phyloP scores from a whole-genome alignment of 2,113 vertebrate species.

The Monopterus albus region DNA sequence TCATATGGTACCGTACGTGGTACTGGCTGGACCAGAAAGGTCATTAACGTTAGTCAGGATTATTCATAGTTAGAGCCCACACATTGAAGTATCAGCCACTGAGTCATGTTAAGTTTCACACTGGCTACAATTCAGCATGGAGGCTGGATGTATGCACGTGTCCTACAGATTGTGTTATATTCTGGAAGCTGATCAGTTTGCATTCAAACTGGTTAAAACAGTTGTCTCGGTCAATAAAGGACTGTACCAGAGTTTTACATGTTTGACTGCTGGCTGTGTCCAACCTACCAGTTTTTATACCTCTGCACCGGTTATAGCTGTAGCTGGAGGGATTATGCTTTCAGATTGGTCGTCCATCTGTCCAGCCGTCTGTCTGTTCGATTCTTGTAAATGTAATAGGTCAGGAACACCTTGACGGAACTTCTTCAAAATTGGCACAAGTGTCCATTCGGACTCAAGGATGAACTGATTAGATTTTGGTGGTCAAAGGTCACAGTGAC shows the following conservation, averaged over 20 bases:
- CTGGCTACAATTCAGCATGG: constrained; percentile 39
- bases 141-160: constrained; percentile 3
- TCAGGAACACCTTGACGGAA: no score
- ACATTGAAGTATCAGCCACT: constrained; percentile 65
- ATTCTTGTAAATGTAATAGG: no score
- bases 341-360: no score
- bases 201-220: not conserved
- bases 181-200: not conserved
- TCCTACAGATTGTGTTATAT: constrained; percentile 6
- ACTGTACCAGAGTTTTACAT: not conserved
- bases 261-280: no score
- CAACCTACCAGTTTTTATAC: no score
- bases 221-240: not conserved
- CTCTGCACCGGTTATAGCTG: no score
- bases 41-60: constrained; percentile 73
- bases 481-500: no score
- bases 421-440: no score
- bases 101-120: constrained; percentile 60
- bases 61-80: constrained; percentile 67
- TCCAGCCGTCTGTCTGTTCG: no score
- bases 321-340: no score
- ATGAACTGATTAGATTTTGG: no score
- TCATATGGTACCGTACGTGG: constrained; percentile 2
- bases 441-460: no score
- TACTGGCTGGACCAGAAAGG: constrained; percentile 62